Evolutionary conservation across 2,797 vertebrate genomes (phyloP), one percentile per base, ranked within the genome.

Genomic region (Aphelocoma californica): DNA sequence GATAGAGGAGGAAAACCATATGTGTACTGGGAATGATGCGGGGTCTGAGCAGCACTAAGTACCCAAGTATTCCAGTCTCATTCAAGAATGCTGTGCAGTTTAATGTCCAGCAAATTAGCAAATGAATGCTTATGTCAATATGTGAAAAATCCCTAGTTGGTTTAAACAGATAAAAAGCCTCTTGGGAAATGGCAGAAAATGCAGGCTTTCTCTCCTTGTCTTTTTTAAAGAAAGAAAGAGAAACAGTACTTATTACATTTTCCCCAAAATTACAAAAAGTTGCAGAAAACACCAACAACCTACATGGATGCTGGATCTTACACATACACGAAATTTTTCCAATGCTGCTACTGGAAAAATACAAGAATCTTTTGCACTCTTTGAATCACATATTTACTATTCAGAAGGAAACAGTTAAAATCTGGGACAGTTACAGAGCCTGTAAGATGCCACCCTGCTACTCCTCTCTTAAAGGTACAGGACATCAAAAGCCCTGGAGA

Each of bases 51-150:
- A 88, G 94, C 88, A 94, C 83, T 74, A 81, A 97, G 94, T 95
- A 96, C 79, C 91, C 96, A 96, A 96, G 91, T 92, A 92, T 87
- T 96, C 95, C 88, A 70, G 95, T 94, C 93, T 96, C 94, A 97
- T 97, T 98, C 97, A 97, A 77, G 96, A 96, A 95, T 91, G 91
- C 84, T 72, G 50, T 38, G 96, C 93, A 96, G 95, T 98, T 97
- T 98, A 97, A 97, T 95, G 97, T 98, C 96, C 96, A 97, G 96
- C 92, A 96, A 97, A 98, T 98, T 98, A 98, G 97, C 98, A 98
- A 98, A 98, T 98, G 98, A 98, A 98, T 98, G 97, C 97, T 97
- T 98, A 98, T 97, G 97, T 98, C 97, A 98, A 98, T 97, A 98
- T 94, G 96, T 96, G 97, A 97, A 97, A 98, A 98, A 98, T 95